Base-by-base conservation (phyloP, 1,140 invertebrate species). In the Apis laboriosa region DNA sequence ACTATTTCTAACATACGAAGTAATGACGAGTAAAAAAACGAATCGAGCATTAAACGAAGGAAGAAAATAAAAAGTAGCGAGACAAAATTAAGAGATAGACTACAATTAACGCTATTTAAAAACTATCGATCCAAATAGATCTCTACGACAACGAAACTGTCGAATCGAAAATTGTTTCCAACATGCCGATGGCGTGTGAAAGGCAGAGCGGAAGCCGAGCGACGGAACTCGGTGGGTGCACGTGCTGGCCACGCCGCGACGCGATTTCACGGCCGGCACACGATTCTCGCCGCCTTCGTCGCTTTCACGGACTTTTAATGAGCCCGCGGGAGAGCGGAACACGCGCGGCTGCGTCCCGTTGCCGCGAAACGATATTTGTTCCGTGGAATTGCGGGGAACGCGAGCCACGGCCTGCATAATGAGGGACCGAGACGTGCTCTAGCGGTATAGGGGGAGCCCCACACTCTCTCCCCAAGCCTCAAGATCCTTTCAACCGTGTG, bases 251-350 rank as follows among this genome's bases (percentile, higher is more conserved):
- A 55, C 51, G 78, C 5, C 58, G 11, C 28, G 17, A 12, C 63
- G 43, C 73, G 80, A 82, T 82, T 82, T 82, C 80, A 82, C 73
- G 80, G 80, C 24, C 73, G 53, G 19, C 55, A 24, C 56, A 68
- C 73, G 80, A 64, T n/a, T 19, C 61, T 21, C 12, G 7, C 64
- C 12, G 15, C 34, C 34, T 43, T 64, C n/a, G 51, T 56, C 78
- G 78, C 71, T 66, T 80, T 71, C 60, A 75, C 49, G 71, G 71
- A 80, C 78, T 80, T 80, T 80, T 80, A 80, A 80, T 80, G 72
- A 80, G 72, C 51, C 71, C 61, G 60, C 78, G 70, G 55, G 9
- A 64, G 60, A 63, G 7, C 60, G 49, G 51, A 60, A 73, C 70
- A 64, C 76, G 51, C 70, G 70, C 43, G 28, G 24, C 28, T 64